phyloP scores from a whole-genome alignment of 2,888 invertebrate genomes.

The Temnothorax ravouxi region DNA sequence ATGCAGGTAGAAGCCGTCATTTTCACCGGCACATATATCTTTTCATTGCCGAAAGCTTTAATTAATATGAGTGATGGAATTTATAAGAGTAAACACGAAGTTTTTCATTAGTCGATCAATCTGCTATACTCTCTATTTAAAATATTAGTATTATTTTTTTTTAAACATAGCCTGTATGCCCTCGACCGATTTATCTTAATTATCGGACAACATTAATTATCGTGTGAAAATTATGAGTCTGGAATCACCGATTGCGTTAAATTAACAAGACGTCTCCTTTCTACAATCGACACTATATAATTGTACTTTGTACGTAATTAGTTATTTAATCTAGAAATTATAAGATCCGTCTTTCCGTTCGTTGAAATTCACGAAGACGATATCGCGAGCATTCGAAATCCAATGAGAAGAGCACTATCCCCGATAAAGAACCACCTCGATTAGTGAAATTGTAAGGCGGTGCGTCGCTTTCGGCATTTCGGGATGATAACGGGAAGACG shows the following conservation, averaged over 20 bases:
- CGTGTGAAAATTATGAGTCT: not conserved
- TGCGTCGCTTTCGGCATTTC: not conserved
- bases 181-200: too few species aligned
- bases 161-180: too few species aligned
- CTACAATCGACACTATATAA: not conserved
- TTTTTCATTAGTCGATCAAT: not conserved
- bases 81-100: not conserved
- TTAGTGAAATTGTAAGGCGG: constrained; percentile 45
- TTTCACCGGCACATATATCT: not conserved
- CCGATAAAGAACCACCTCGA: constrained; percentile 36
- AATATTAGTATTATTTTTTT: too few species aligned
- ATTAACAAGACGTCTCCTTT: constrained; percentile 8
- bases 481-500: not conserved
- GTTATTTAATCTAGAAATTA: constrained; percentile 12
- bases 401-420: constrained; percentile 34
- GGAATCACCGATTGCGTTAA: not conserved
- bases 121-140: too few species aligned
- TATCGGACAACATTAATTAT: not conserved
- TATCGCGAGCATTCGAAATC: constrained; percentile 16
- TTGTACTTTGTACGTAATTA: not conserved
- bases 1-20: not conserved
- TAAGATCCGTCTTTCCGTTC: not conserved
- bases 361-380: not conserved
- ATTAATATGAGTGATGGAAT: not conserved
- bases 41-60: not conserved